A percentile compares a stretch with the other conserved stretches of the same genome.
phyloP scores from a whole-genome alignment of 2,888 invertebrate genomes.

The Caenorhabditis doughertyi region DNA sequence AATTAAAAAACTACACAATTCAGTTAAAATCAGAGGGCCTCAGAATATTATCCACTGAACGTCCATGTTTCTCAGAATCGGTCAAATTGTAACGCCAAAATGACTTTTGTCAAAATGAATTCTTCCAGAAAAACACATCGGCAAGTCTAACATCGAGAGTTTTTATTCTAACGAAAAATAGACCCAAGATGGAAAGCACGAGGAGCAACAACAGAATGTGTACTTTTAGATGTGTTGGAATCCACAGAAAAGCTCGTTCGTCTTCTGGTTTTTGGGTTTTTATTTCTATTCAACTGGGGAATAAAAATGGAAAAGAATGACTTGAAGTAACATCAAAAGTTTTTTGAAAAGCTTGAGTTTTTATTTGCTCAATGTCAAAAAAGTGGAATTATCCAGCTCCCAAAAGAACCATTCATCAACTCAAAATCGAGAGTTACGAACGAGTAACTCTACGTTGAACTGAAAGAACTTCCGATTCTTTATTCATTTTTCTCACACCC shows the following conservation, averaged over 20 bases:
- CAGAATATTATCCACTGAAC: too few species aligned
- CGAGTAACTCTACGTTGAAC: constrained; percentile 6
- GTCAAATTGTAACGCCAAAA: constrained; percentile 1
- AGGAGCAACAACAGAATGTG: constrained; percentile 19
- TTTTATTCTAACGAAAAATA: constrained; percentile 8
- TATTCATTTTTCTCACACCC: constrained; percentile 25
- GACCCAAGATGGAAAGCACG: constrained; percentile 8
- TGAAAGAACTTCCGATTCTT: background rate
- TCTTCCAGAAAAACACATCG: constrained; percentile 16
- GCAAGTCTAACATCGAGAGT: constrained; percentile 12
- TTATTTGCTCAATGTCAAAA: constrained; percentile 1
- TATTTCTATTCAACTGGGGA: constrained; percentile 16
- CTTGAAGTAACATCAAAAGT: background rate
- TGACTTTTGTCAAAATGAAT: constrained; percentile 4
- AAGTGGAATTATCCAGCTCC: background rate
- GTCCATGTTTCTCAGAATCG: background rate
- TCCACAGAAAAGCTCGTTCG: background rate
- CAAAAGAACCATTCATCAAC: constrained; percentile 18
- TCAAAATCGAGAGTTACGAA: background rate
- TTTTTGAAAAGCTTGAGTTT: constrained; percentile 1
- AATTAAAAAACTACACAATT: too few species aligned
- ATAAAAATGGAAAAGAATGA: background rate
- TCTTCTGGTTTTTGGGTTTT: constrained; percentile 2
- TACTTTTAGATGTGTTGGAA: constrained; percentile 12
- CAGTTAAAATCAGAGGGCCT: too few species aligned